phyloP scores from a whole-genome alignment of 2,888 invertebrate species.

The Stenotaenia linearis region DNA sequence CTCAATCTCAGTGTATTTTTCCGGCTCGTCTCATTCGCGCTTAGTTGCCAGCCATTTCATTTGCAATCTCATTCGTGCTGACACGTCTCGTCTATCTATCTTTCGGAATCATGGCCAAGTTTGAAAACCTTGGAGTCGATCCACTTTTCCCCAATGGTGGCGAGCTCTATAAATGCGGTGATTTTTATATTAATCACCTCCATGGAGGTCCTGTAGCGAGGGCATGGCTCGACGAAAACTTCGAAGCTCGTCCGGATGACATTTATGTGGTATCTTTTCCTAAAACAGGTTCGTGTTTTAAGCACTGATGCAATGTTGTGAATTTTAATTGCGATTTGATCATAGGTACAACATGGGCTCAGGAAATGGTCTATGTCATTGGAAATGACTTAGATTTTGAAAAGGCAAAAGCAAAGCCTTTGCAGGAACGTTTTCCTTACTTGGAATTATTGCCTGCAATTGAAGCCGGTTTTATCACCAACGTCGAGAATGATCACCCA shows the following conservation, averaged over 20 bases:
- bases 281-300: conserved; percentile 54
- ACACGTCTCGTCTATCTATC: not conserved
- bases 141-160: conserved; percentile 10
- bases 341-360: conserved; percentile 75
- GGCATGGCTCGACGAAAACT: conserved; percentile 49
- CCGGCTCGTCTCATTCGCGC: not conserved
- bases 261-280: conserved; percentile 72
- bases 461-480: conserved; percentile 40
- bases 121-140: not conserved
- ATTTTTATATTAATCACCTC: not conserved
- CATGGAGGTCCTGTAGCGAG: not conserved
- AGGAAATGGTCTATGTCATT: conserved; percentile 89
- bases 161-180: not conserved
- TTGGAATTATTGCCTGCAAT: conserved; percentile 54
- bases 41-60: not conserved
- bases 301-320: not conserved
- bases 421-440: conserved; percentile 65
- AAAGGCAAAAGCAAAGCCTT: conserved; percentile 58
- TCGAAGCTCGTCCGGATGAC: conserved; percentile 61
- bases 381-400: conserved; percentile 72
- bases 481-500: conserved; percentile 43
- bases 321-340: not conserved
- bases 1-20: not conserved
- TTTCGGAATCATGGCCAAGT: not conserved
- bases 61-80: not conserved